Evolutionary conservation across 92 coral and sea anemone species (phyloP).

Genomic region (Siderastrea siderea): DNA sequence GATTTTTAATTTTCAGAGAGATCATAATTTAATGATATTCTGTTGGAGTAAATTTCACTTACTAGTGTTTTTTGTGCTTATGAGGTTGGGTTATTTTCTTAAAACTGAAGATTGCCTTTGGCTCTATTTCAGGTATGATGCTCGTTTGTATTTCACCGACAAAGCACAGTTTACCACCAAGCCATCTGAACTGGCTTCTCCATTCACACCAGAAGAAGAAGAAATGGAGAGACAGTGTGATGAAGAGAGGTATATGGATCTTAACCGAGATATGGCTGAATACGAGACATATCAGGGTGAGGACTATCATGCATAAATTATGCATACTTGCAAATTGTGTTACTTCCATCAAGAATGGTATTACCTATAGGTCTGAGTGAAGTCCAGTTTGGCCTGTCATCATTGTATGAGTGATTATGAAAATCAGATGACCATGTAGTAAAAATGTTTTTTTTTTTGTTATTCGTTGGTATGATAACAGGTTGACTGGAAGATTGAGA

Average conservation of each 20-base stretch:
- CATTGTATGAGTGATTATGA: no score
- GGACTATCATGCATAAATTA: neutral
- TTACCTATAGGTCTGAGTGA: no score
- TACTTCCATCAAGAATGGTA: neutral
- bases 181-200: conserved; percentile 23
- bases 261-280: conserved; percentile 76
- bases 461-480: no score
- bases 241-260: conserved; percentile 92
- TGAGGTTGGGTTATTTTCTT: neutral
- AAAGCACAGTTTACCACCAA: conserved; percentile 79
- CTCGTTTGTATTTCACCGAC: conserved; percentile 90
- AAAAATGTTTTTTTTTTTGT: no score
- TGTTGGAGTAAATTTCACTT: neutral
- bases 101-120: neutral
- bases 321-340: neutral
- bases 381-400: no score
- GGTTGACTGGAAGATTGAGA: no score
- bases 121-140: conserved; percentile 87
- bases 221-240: conserved; percentile 88
- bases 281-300: conserved; percentile 84
- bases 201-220: conserved; percentile 75
- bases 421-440: no score
- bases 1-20: neutral
- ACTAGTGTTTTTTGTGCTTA: neutral
- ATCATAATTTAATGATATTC: no score